Percentiles rank a stretch among this genome's conserved stretches.
phyloP scores from a whole-genome alignment of 2,113 vertebrate genomes.

The Saguinus imperator region DNA sequence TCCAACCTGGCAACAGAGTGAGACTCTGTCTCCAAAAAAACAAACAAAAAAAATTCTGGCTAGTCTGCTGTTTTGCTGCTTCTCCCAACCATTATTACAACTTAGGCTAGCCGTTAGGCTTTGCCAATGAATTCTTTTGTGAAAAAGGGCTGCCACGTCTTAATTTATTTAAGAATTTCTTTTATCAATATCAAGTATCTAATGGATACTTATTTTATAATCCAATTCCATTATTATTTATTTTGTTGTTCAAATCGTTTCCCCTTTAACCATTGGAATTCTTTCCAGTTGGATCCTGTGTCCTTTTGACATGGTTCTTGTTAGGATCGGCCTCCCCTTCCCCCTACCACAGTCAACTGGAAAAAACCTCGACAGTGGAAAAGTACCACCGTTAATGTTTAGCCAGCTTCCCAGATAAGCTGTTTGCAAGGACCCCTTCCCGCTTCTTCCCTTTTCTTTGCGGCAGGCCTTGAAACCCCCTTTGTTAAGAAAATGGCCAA shows the following conservation, averaged over 20 bases:
- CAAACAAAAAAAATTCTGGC: background rate
- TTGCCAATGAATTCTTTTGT: background rate
- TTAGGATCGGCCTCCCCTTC: too few relatives aligned
- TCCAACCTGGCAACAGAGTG: too few relatives aligned
- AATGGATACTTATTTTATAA: background rate
- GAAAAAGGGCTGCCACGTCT: background rate
- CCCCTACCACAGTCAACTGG: too few relatives aligned
- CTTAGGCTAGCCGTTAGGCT: background rate
- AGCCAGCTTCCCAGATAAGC: too few relatives aligned
- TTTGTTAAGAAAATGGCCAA: too few relatives aligned
- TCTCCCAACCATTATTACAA: background rate
- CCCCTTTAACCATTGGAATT: background rate
- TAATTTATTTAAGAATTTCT: background rate
- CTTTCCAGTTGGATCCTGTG: background rate
- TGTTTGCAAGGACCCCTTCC: too few relatives aligned
- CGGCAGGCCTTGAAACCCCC: too few relatives aligned
- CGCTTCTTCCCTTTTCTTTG: too few relatives aligned
- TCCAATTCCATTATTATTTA: background rate
- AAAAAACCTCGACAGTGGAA: too few relatives aligned
- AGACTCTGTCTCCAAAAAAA: too few relatives aligned
- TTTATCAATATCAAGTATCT: background rate
- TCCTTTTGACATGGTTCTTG: background rate
- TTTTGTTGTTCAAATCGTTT: background rate
- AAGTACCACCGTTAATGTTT: too few relatives aligned
- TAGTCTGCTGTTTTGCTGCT: background rate